Base-by-base conservation (phyloP, 2,888 invertebrate species). In the Euproctis similis region DNA sequence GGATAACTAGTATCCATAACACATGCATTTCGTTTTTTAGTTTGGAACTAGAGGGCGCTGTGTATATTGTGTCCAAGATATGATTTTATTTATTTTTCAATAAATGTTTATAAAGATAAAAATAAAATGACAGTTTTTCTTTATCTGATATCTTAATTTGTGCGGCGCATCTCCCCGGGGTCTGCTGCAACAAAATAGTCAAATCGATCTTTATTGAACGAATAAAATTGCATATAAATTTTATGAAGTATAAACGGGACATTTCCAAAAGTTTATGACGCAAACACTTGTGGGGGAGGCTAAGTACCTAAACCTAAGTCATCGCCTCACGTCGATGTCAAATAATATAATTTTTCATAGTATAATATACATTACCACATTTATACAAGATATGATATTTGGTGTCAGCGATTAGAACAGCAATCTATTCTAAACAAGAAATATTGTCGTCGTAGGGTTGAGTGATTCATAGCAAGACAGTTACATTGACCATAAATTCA, bases 211-310 rank as follows among this genome's bases (percentile, higher is more conserved):
- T 82, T 81, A 80, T 77, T 63, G 73, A 61, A 47, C 63, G 46
- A 71, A 80, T 80, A 77, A 81, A 80, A 80, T 60, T 78, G 80
- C 74, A 78, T 80, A 78, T 81, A 80, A 80, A 81, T 65, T 80
- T 81, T 81, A 82, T 82, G 80, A 71, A 68, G 78, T 77, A 78
- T 78, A 74, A 82, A 80, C 69, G 72, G 57, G 59, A 56, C 69
- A 69, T 76, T 71, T 72, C 68, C 64, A 48, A 57, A 56, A 71
- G 61, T 80, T 81, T 80, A 81, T 80, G 77, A 52, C 53, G 61
- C 61, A 59, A 58, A 54, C 66, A 64, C 64, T 70, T 53, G 56
- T 53, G 53, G 72, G 73, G 74, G 70, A 4, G 19, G 59, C 59
- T 54, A 46, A 59, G 53, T 60, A 58, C 59, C 62, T 58, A 61